phyloP scores from a whole-genome alignment of 2,888 invertebrate species.

The Pristionchus arcanus region DNA sequence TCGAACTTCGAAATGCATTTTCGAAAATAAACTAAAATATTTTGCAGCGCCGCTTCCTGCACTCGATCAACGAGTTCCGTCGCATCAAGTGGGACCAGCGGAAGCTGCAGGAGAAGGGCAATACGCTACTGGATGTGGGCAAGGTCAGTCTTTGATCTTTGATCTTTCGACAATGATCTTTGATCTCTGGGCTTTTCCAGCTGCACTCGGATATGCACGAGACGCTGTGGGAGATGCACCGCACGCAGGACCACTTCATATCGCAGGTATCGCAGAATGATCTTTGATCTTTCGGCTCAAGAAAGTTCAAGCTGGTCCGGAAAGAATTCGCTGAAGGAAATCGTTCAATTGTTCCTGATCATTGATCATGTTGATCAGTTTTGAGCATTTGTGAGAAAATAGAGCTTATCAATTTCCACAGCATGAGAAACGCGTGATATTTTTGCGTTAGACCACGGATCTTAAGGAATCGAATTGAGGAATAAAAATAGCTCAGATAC shows the following conservation, averaged over 20 bases:
- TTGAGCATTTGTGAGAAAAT: too few relatives aligned
- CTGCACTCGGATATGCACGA: slow-evolving; percentile 79
- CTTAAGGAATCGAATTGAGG: background rate
- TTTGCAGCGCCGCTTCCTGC: slow-evolving; percentile 67
- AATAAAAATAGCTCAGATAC: background rate
- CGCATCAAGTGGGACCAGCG: slow-evolving; percentile 90
- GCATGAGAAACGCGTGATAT: too few relatives aligned
- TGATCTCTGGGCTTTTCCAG: slow-evolving; percentile 60
- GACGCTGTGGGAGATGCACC: slow-evolving; percentile 78
- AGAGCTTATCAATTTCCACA: too few relatives aligned
- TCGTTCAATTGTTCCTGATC: too few relatives aligned
- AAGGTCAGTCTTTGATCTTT: slow-evolving; percentile 85
- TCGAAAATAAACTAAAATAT: background rate
- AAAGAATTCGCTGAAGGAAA: too few relatives aligned
- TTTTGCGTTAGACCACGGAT: too few relatives aligned
- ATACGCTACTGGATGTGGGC: slow-evolving; percentile 99
- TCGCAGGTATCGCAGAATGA: slow-evolving; percentile 61
- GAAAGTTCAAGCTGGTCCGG: too few relatives aligned
- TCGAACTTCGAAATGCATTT: too few relatives aligned
- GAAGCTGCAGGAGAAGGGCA: slow-evolving; percentile 85
- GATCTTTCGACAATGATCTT: background rate
- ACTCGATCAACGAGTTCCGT: slow-evolving; percentile 84
- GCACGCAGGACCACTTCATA: slow-evolving; percentile 78
- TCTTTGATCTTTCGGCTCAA: too few relatives aligned
- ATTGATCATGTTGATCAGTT: too few relatives aligned